phyloP scores from a whole-genome alignment of 2,113 vertebrate genomes.

The Smithornis capensis region DNA sequence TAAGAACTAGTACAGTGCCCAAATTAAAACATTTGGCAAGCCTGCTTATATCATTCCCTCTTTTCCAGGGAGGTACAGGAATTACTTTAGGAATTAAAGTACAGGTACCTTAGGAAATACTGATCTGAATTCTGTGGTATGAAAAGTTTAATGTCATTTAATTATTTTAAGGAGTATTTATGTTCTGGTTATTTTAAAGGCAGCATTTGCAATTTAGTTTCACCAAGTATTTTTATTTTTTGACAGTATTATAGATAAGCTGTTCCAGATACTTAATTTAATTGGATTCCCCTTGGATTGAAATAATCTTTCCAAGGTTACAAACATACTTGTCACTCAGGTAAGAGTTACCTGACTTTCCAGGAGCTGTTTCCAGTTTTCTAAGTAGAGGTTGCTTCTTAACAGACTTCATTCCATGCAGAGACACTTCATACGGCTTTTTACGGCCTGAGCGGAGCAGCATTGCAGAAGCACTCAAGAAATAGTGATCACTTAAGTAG shows the following conservation, averaged over 20 bases:
- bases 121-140: neutral
- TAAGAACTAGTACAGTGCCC: neutral
- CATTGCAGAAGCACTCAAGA: neutral
- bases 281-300: neutral
- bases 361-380: fast-evolving
- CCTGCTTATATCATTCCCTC: neutral
- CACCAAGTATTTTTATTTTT: neutral
- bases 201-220: neutral
- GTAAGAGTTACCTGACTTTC: slow-evolving; percentile 21
- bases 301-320: neutral
- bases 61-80: neutral
- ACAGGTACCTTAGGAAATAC: neutral
- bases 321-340: neutral
- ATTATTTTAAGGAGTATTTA: neutral
- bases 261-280: neutral
- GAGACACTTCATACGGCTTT: neutral
- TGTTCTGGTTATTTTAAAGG: neutral
- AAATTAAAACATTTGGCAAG: neutral
- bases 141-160: neutral
- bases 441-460: neutral
- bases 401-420: fast-evolving
- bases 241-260: neutral
- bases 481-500: neutral
- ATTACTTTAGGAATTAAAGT: too few relatives aligned
- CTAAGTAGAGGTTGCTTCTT: fast-evolving